Base-by-base conservation (phyloP, 2,888 invertebrate genomes). In the Platyscelio sp. region DNA sequence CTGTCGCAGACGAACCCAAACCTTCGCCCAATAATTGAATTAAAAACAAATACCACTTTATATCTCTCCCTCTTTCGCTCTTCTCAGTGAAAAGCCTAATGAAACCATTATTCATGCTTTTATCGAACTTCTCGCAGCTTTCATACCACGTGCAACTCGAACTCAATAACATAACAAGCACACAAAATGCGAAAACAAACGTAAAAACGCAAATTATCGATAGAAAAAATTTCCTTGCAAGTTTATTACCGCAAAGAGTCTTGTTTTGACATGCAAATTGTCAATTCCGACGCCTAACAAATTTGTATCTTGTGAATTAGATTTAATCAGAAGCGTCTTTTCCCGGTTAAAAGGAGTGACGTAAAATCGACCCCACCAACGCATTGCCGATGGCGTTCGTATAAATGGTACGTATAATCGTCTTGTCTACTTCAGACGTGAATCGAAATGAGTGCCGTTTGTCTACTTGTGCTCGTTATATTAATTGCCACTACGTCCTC, bases 31-130 rank as follows among this genome's bases (percentile, higher is more conserved):
- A 67, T 65, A n/a, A n/a, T n/a, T 20, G 51, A 49, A 74, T 74
- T 80, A 74, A 76, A 82, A 82, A 82, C 76, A 65, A 82, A 82
- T 71, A 75, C 56, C 46, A 63, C 60, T 18, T 61, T 74, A 61
- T 79, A n/a, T n/a, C n/a, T n/a, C n/a, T n/a, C n/a, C n/a, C n/a
- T n/a, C n/a, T n/a, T n/a, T n/a, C n/a, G n/a, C n/a, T n/a, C n/a
- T n/a, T n/a, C n/a, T n/a, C n/a, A n/a, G n/a, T n/a, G n/a, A n/a
- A n/a, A n/a, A n/a, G n/a, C n/a, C n/a, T n/a, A n/a, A n/a, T n/a
- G n/a, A n/a, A n/a, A n/a, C n/a, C n/a, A n/a, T n/a, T n/a, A n/a
- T n/a, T n/a, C n/a, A n/a, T n/a, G n/a, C n/a, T n/a, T n/a, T n/a
- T n/a, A n/a, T n/a, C n/a, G n/a, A n/a, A n/a, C n/a, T n/a, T n/a